Base-by-base conservation (phyloP, 2,797 vertebrate species). In the Chaetophractus vellerosus region DNA sequence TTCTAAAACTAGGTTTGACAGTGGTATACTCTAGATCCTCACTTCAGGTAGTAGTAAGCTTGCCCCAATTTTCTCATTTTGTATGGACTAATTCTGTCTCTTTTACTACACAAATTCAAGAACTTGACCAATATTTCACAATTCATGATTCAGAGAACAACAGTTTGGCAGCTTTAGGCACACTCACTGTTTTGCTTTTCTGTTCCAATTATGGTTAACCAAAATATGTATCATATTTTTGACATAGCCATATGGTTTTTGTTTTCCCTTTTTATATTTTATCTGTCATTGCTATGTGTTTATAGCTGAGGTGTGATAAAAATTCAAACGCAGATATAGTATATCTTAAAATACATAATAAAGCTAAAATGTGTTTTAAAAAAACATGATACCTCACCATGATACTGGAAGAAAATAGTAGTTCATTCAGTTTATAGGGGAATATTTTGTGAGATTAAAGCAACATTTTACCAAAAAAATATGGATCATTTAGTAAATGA, bases 211-310 rank as follows among this genome's bases (percentile, higher is more conserved):
- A 14, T 21, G 1, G n/a, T 26, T 90, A 82, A 45, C 19, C 33
- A 82, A 68, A 81, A 76, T 61, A n/a, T 55, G 16, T 52, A 80
- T 28, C 26, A 21, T 89, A 89, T 74, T 89, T 92, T 85, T 92
- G 71, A 72, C 63, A 57, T 10, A 85, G 28, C n/a, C 72, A 84
- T 68, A 87, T 84, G 71, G 26, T 89, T 41, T 92, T 75, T 55
- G 18, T 88, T 75, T 52, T 72, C 63, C 28, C 45, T 48, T 84
- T 72, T 88, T 59, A 68, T 74, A 75, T 81, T 85, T 93, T 55
- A 61, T 45, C 74, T 66, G 18, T 76, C 75, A 86, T 57, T 72
- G 36, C 23, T 48, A 33, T 38, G 12, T 11, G 14, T 81, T 90
- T 93, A 5, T 81, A 69, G 26, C 50, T 55, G 72, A 87, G 52